Conservation (phyloP, 2,888 invertebrate species). For the Electrophaes corylata region DNA sequence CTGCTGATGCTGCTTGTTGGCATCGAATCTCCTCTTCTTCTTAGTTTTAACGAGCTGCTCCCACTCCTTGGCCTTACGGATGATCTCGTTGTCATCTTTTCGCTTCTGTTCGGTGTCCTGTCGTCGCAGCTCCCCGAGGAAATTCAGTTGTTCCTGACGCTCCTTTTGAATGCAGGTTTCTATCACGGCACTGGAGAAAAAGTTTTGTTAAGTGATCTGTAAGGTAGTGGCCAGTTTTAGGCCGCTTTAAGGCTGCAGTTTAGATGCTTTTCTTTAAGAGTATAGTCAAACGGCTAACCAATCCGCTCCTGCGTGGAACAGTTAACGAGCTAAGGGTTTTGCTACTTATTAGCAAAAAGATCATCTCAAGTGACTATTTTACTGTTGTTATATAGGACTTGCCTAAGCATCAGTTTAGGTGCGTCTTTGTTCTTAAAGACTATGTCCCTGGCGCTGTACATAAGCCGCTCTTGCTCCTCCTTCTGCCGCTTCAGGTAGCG, state of each 20-base stretch:
- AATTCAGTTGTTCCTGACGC: constrained; percentile 69
- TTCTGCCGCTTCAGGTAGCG: constrained; percentile 61
- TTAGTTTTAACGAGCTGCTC: constrained; percentile 52
- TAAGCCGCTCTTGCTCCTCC: constrained; percentile 64
- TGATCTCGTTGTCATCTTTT: constrained; percentile 60
- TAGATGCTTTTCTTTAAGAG: too few relatives aligned
- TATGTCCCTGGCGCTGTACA: constrained; percentile 70
- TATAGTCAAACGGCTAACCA: too few relatives aligned
- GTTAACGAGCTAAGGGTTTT: background rate
- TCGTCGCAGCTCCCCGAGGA: constrained; percentile 56
- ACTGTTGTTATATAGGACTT: too few relatives aligned
- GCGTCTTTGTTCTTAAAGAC: constrained; percentile 78
- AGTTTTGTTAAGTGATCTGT: background rate
- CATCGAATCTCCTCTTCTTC: constrained; percentile 55
- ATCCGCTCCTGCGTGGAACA: too few relatives aligned
- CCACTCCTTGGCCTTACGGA: constrained; percentile 67
- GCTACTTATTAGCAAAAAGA: too few relatives aligned
- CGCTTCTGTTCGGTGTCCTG: constrained; percentile 57
- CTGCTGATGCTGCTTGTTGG: constrained; percentile 66
- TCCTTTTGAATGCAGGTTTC: constrained; percentile 75
- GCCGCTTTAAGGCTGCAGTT: too few relatives aligned
- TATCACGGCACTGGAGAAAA: constrained; percentile 65
- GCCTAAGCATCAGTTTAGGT: constrained; percentile 74
- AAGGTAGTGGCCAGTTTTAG: too few relatives aligned
- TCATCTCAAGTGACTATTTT: too few relatives aligned